Evolutionary conservation across 2,888 invertebrate genomes (phyloP), one percentile per base, ranked within the genome.

Genomic region (Athalia cordata): DNA sequence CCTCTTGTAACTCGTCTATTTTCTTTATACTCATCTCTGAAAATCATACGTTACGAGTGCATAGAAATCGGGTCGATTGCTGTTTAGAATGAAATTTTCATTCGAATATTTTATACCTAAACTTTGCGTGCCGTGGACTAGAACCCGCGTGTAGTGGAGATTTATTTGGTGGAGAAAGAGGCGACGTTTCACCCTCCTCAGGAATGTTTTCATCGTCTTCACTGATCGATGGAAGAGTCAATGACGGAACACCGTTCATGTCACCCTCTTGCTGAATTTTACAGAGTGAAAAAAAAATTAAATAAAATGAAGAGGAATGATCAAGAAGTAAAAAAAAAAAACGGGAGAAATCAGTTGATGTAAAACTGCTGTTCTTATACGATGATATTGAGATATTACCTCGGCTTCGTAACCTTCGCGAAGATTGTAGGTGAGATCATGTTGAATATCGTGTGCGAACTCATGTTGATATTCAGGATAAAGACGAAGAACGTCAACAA

Each of bases 401-500:
- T 97, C 97, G 11, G 95, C 96, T 87, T 97, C 97, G 87, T 97
- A 97, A 4, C 98, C 98, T 89, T 98, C 98, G 67, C 98, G 92
- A 74, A 98, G 92, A 90, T 98, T 98, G 91, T 96, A 98, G 0
- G 98, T 98, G 78, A 98, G 93, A 90, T 98, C 98, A 88, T 98
- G 98, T 86, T 97, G 96, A 84, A 98, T 97, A 89, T 98, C 98
- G 85, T 97, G 94, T 70, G 96, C 95, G 89, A 98, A 98, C 89
- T 97, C 96, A 87, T 97, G 96, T 86, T 97, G 97, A 89, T 97
- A 98, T 89, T 98, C 98, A 0, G 98, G 98, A 90, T 98, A 98
- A 0, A 98, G 91, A 3, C 96, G 93, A 13, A 98, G 92, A 0
- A 97, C 97, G 84, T 98, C 98, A 11, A 97, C 95, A 70, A 98